Evolutionary conservation across 1,140 invertebrate species (phyloP).

Genomic region (Odontomachus brunneus): DNA sequence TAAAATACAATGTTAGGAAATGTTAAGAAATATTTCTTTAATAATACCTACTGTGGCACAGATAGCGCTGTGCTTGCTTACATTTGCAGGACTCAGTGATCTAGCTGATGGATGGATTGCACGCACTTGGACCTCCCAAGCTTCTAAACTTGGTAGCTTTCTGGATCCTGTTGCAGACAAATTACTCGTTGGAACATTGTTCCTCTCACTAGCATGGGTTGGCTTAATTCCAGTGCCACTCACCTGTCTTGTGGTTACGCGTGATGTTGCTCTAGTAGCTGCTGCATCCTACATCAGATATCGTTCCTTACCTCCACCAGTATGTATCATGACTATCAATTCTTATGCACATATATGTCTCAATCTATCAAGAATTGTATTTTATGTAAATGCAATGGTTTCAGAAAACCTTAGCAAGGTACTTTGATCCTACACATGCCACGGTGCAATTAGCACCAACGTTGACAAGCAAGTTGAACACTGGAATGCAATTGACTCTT

Average conservation of each 20-base stretch:
- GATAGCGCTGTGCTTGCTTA: constrained; percentile 81
- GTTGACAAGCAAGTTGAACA: constrained; percentile 97
- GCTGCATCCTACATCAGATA: constrained; percentile 96
- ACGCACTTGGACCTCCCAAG: constrained; percentile 95
- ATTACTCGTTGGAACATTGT: constrained; percentile 95
- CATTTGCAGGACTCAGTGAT: constrained; percentile 82
- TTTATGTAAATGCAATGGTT: constrained; percentile 63
- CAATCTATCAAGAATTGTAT: constrained; percentile 24
- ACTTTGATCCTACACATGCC: constrained; percentile 95
- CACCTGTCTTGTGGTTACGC: constrained; percentile 92
- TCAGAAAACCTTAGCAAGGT: constrained; percentile 94
- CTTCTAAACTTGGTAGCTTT: constrained; percentile 96
- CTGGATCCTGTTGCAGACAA: constrained; percentile 99
- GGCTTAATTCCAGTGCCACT: constrained; percentile 94
- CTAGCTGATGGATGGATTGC: constrained; percentile 97
- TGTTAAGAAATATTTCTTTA: constrained; percentile 22
- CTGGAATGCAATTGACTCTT: constrained; percentile 93
- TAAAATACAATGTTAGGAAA: not conserved
- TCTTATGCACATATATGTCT: not conserved
- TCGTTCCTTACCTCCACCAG: constrained; percentile 94
- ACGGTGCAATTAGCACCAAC: constrained; percentile 97
- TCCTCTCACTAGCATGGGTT: constrained; percentile 94
- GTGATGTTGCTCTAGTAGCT: constrained; percentile 93
- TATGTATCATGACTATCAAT: constrained; percentile 84
- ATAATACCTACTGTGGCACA: constrained; percentile 58